Percentiles rank a stretch among this genome's conserved stretches.
Conservation (phyloP, 2,797 vertebrate genomes). For the Podargus strigoides region DNA sequence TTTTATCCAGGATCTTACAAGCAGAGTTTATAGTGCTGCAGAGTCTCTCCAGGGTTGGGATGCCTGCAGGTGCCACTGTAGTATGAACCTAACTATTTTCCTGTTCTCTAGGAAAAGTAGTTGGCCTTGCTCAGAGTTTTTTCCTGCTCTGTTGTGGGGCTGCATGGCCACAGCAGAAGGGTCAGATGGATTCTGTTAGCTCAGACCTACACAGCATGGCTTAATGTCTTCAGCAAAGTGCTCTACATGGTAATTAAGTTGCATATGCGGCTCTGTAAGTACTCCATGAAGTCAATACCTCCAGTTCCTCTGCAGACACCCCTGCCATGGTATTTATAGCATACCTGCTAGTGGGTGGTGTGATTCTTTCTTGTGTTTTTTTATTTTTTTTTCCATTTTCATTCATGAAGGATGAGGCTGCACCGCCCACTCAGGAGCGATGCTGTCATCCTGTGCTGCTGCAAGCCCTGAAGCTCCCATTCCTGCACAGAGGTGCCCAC, state of each 20-base stretch:
- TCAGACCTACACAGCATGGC: background rate
- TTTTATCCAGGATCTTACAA: background rate
- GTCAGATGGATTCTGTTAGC: background rate
- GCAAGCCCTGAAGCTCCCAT: background rate
- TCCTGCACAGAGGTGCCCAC: background rate
- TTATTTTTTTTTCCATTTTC: background rate
- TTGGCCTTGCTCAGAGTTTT: background rate
- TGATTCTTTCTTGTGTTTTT: background rate
- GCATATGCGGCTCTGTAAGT: background rate
- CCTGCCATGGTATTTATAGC: slow-evolving; percentile 59
- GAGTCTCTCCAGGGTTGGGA: background rate
- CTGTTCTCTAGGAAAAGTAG: background rate
- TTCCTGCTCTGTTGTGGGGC: background rate
- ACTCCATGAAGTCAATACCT: slow-evolving; percentile 30
- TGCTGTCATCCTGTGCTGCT: background rate
- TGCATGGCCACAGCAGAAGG: background rate
- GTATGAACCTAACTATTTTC: background rate
- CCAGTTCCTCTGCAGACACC: slow-evolving; percentile 56
- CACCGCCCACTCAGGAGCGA: background rate
- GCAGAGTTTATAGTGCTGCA: background rate
- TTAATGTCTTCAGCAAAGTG: background rate
- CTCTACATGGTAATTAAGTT: slow-evolving; percentile 9
- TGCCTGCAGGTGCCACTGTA: background rate
- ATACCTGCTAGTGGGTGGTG: slow-evolving; percentile 58
- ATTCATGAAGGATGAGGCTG: slow-evolving; percentile 60